Percentiles rank a stretch among this genome's conserved stretches.
phyloP scores from a whole-genome alignment of 2,888 invertebrate genomes.

The Galerucella pusilla region DNA sequence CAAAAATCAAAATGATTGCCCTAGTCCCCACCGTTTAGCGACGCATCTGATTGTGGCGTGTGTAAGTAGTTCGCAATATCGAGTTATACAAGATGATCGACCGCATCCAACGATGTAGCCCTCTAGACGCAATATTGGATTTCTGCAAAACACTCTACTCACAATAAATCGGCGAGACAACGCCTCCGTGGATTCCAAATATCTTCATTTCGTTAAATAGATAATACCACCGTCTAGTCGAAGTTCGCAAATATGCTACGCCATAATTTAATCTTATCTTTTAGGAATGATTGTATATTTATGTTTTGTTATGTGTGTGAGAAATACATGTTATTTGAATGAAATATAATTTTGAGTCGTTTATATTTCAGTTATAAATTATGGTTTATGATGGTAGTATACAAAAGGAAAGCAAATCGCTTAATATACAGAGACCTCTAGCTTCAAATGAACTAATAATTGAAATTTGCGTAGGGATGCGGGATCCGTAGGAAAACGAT shows the following conservation, averaged over 20 bases:
- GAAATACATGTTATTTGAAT: background rate
- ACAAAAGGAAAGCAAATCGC: no score
- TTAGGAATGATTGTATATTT: conserved; percentile 5
- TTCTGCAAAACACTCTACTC: conserved; percentile 22
- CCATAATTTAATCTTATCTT: conserved; percentile 6
- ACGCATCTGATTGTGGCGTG: conserved; percentile 12
- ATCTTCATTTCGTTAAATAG: conserved; percentile 23
- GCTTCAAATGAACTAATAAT: no score
- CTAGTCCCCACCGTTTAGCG: background rate
- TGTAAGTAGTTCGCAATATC: conserved; percentile 23
- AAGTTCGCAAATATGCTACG: background rate
- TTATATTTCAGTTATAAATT: no score
- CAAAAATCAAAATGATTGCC: background rate
- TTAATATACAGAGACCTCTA: no score
- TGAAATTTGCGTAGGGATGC: no score
- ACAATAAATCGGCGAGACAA: conserved; percentile 23
- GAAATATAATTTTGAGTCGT: no score
- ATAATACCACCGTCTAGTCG: conserved; percentile 20
- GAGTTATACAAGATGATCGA: conserved; percentile 27
- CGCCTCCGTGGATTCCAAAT: conserved; percentile 17
- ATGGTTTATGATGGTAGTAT: no score
- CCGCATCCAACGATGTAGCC: conserved; percentile 10
- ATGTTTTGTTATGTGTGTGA: conserved; percentile 1
- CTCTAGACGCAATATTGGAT: conserved; percentile 27
- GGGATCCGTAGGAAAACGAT: no score